Evolutionary conservation across 2,113 vertebrate species (phyloP).

Genomic region (Fregetta grallaria): DNA sequence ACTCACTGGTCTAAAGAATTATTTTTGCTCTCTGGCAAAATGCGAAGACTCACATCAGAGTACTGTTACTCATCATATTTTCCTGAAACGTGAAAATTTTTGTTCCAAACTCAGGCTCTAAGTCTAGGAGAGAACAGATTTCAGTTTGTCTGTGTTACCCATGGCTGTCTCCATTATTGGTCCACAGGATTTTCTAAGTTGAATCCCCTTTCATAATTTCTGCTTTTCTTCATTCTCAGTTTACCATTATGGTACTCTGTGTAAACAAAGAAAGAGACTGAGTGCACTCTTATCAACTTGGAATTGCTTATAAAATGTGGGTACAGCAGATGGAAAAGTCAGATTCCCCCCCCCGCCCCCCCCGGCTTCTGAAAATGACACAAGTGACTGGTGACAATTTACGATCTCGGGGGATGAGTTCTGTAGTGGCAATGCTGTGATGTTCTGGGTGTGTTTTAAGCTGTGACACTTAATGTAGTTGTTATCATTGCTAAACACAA

Average conservation of each 20-base stretch:
- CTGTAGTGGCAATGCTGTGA: neutral
- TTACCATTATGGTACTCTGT: neutral
- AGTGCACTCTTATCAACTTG: neutral
- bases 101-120: neutral
- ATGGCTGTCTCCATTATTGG: neutral
- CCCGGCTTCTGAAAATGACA: neutral
- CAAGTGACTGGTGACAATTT: neutral
- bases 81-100: neutral
- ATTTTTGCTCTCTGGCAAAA: neutral
- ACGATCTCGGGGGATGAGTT: rapidly evolving
- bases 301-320: neutral
- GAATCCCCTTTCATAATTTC: neutral
- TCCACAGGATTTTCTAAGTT: neutral
- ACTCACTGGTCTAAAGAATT: neutral
- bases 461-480: neutral
- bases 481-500: neutral
- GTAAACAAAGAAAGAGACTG: neutral
- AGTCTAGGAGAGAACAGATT: neutral
- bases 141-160: neutral
- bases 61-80: neutral
- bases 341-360: too few relatives aligned
- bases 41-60: neutral
- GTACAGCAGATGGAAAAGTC: neutral
- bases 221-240: neutral
- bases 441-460: neutral